Percentiles rank a stretch among this genome's conserved stretches.
Conservation (phyloP, 2,888 invertebrate species). For the Caenorhabditis imperialis region DNA sequence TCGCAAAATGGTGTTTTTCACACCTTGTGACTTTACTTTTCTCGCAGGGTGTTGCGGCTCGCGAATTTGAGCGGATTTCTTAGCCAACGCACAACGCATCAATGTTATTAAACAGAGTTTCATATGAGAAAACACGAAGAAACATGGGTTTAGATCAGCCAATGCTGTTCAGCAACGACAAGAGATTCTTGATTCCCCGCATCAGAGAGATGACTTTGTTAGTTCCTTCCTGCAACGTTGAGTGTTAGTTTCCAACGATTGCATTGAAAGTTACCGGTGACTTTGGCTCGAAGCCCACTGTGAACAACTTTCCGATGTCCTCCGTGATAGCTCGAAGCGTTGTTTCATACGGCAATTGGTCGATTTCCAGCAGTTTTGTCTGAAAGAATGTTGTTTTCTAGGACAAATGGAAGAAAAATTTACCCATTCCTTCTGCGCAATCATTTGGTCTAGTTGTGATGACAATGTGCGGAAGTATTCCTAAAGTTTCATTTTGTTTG, state of each 20-base stretch:
- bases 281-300: slow-evolving; percentile 2
- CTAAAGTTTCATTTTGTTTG: too few species aligned
- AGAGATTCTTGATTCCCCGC: slow-evolving; percentile 6
- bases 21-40: too few species aligned
- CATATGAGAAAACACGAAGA: not conserved
- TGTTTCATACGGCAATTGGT: not conserved
- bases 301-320: not conserved
- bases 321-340: not conserved
- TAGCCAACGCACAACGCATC: not conserved
- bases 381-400: not conserved
- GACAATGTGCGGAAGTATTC: not conserved
- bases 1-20: too few species aligned
- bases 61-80: not conserved
- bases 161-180: slow-evolving; percentile 2
- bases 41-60: not conserved
- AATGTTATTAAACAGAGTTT: not conserved
- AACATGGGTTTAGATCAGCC: not conserved
- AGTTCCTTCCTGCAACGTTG: slow-evolving; percentile 5
- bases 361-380: not conserved
- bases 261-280: not conserved
- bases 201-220: slow-evolving; percentile 3
- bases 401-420: not conserved
- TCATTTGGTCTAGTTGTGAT: not conserved
- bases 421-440: not conserved
- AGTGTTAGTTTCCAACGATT: not conserved